phyloP scores from a whole-genome alignment of 2,113 vertebrate species.

The Synchiropus splendidus region DNA sequence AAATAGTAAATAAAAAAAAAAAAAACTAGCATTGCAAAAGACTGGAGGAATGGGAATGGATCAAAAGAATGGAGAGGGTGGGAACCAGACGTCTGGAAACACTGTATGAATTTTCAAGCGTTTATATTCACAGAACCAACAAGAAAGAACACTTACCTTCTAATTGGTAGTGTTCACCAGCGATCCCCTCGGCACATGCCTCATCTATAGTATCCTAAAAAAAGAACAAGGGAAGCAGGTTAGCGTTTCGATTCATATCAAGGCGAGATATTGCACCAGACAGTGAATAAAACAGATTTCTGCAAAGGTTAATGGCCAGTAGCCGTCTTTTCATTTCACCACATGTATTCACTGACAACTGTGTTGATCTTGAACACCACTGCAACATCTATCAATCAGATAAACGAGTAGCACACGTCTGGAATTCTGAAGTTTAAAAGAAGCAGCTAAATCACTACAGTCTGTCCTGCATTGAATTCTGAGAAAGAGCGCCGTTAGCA shows the following conservation, averaged over 20 bases:
- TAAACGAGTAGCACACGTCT: conserved; percentile 18
- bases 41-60: conserved; percentile 25
- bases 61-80: neutral
- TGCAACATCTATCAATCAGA: too few relatives aligned
- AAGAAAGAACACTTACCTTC: conserved; percentile 72
- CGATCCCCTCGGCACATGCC: conserved; percentile 72
- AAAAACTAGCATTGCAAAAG: conserved; percentile 24
- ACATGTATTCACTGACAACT: conserved; percentile 22
- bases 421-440: conserved; percentile 37
- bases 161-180: conserved; percentile 85
- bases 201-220: conserved; percentile 78
- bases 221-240: conserved; percentile 11
- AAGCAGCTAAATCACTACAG: conserved; percentile 19
- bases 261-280: too few relatives aligned
- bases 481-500: conserved; percentile 23
- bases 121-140: neutral
- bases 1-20: too few relatives aligned
- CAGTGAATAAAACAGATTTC: too few relatives aligned
- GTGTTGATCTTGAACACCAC: conserved; percentile 28
- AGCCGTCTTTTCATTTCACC: too few relatives aligned
- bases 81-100: neutral
- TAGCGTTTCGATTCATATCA: too few relatives aligned
- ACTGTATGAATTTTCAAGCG: neutral
- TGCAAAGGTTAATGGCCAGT: too few relatives aligned
- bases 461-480: conserved; percentile 17